Base-by-base conservation (phyloP, 2,888 invertebrate genomes). In the Zelleria hepariella region DNA sequence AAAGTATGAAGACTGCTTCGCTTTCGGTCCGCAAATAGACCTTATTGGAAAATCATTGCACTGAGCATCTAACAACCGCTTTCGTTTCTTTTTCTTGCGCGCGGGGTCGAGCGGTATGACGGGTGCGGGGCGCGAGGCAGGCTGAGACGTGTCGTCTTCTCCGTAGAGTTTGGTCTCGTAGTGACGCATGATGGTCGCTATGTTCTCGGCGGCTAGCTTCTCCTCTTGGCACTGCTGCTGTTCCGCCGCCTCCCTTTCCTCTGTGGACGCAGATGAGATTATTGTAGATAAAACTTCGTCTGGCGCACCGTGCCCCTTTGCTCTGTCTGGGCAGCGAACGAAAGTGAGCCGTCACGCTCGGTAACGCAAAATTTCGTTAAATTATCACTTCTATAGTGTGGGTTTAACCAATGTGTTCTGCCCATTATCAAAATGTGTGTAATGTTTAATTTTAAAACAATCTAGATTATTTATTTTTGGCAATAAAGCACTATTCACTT, bases 131-230 rank as follows among this genome's bases (percentile, higher is more conserved):
- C 83, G 74, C 6, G 86, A 85, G 8, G 81, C 82, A n/a, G 86
- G 86, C 63, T 86, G 87, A 23, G 87, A 86, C 2, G 86, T 86
- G 60, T 89, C 85, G 66, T 89, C 88, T 68, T 86, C 87, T n/a
- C 77, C 84, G 60, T 74, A 80, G 26, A 86, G 64, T 64, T 83
- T 86, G 20, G 69, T 63, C 59, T 85, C 86, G 65, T 85, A 86
- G 58, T 75, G 82, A 2, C 70, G 73, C 62, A 86, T 63, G 70
- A 86, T 76, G 5, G 74, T 66, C 8, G 75, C 75, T 64, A 82
- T 71, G 60, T 69, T 75, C 64, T 81, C 80, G 18, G 82, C 79
- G 57, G 78, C 79, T 62, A 82, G 78, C 60, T 77, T 78, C 63
- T 84, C 85, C 58, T 80, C 84, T 66, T 76, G 82, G 24, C 74